Base-by-base conservation (phyloP, 2,888 invertebrate species). In the Hemicrepidius hirtus region DNA sequence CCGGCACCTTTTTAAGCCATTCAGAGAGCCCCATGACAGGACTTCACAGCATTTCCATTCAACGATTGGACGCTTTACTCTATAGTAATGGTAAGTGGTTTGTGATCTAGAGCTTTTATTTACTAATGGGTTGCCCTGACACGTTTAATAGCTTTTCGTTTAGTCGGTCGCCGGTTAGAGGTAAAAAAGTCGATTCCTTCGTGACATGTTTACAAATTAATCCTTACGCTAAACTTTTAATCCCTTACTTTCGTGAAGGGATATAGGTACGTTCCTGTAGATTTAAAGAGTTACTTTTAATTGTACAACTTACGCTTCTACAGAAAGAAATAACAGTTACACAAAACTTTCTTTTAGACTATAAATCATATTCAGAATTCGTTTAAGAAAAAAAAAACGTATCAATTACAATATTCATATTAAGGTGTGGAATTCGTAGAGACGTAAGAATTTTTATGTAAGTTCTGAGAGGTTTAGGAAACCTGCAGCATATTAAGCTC, bases 1-100 rank as follows among this genome's bases (percentile, higher is more conserved):
- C 80, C 13, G 85, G 85, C 12, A 83, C 83, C 62, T 85, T 85
- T 75, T 79, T 84, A 66, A 84, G 83, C 65, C 84, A 84, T 62
- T 82, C 83, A 4, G 85, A 85, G 67, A 80, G 82, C 64, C 80
- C 83, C 68, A 82, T 83, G 76, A 80, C 80, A 62, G 83, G 83
- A 57, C 78, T 83, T 40, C 84, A 84, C 78, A 84, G 84, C 5
- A 69, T 85, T 41, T 84, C 84, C 24, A 82, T 85, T 68, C 84
- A 84, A 63, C 77, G 83, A 62, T 71, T 85, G 71, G 84, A 85
- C 65, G 83, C 82, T 46, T 79, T 84, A 21, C 77, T 85, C 65
- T 84, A 83, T 71, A 81, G 80, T 16, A 78, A 83, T 73, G 82
- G 84, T 84, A 80, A 81, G 72, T 49, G 37, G 57, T 13, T 53